A percentile compares a stretch with the other conserved stretches of the same genome.
Evolutionary conservation across 2,113 vertebrate species (phyloP).

Genomic region (Coreoperca whiteheadi): DNA sequence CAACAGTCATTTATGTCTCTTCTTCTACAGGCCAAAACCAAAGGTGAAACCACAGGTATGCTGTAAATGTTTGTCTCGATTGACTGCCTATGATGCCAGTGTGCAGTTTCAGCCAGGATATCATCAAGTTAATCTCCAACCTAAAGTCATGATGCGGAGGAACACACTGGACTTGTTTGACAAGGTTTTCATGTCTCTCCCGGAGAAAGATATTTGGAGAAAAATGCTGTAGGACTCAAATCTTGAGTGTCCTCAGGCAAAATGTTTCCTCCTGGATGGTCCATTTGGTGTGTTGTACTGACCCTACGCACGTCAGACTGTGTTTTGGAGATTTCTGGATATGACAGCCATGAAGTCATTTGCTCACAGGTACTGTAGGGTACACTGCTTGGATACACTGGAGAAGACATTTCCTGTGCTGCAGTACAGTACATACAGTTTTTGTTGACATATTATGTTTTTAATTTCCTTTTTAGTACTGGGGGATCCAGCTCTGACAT

Average conservation of each 20-base stretch:
- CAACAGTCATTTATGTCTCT: background rate
- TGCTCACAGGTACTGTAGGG: constrained; percentile 68
- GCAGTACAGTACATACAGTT: background rate
- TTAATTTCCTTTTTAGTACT: constrained; percentile 57
- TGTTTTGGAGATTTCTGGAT: constrained; percentile 34
- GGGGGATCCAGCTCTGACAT: background rate
- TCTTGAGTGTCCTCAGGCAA: background rate
- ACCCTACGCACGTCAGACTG: background rate
- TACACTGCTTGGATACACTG: background rate
- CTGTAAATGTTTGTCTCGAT: background rate
- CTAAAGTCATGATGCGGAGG: background rate
- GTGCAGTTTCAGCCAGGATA: background rate
- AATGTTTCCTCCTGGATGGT: constrained; percentile 57
- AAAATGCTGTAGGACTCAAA: constrained; percentile 19
- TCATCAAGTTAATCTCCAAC: constrained; percentile 13
- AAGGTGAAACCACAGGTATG: background rate
- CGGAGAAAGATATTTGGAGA: background rate
- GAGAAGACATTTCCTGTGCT: constrained; percentile 19
- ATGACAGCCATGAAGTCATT: constrained; percentile 38
- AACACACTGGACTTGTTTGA: constrained; percentile 19
- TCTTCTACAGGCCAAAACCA: constrained; percentile 16
- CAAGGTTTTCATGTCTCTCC: background rate
- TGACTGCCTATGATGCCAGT: background rate
- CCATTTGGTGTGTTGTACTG: constrained; percentile 47
- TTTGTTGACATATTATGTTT: constrained; percentile 28